Evolutionary conservation across 2,797 vertebrate genomes (phyloP).

Genomic region (Tadarida brasiliensis): DNA sequence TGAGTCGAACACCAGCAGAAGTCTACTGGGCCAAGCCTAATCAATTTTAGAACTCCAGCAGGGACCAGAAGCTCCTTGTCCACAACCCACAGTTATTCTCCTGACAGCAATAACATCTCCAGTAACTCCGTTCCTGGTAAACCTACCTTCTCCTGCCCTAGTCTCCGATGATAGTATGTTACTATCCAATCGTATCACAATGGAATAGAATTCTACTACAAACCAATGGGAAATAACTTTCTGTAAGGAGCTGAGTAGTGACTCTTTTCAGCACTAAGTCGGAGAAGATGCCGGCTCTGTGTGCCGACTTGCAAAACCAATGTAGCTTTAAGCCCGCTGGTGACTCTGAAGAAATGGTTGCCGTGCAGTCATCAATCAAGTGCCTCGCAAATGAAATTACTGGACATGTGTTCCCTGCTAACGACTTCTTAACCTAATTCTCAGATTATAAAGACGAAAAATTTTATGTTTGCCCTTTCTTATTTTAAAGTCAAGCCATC

Average conservation of each 20-base stretch:
- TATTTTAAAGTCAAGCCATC: conserved; percentile 47
- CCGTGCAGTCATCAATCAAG: not conserved
- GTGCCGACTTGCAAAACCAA: not conserved
- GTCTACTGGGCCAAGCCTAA: not conserved
- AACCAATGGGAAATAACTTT: conserved; percentile 38
- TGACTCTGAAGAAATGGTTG: conserved; percentile 15
- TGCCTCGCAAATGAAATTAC: conserved; percentile 43
- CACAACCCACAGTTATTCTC: conserved; percentile 28
- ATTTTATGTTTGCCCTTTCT: conserved; percentile 15
- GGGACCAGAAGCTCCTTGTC: conserved; percentile 14
- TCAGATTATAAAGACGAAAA: conserved; percentile 53
- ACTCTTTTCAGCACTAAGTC: conserved; percentile 9
- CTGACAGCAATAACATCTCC: not conserved
- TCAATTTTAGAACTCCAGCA: not conserved
- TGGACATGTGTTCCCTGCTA: conserved; percentile 36
- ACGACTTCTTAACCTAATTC: conserved; percentile 5
- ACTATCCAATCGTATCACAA: conserved; percentile 14
- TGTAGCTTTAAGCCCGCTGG: not conserved
- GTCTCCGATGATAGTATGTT: not conserved
- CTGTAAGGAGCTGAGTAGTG: not conserved
- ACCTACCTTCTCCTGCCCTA: conserved; percentile 29
- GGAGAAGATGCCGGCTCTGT: not conserved
- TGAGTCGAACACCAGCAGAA: not conserved
- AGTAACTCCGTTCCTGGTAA: not conserved
- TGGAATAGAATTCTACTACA: conserved; percentile 58